Evolutionary conservation across 2,888 invertebrate species (phyloP), one percentile per base, ranked within the genome.

Genomic region (Urechis unicinctus): DNA sequence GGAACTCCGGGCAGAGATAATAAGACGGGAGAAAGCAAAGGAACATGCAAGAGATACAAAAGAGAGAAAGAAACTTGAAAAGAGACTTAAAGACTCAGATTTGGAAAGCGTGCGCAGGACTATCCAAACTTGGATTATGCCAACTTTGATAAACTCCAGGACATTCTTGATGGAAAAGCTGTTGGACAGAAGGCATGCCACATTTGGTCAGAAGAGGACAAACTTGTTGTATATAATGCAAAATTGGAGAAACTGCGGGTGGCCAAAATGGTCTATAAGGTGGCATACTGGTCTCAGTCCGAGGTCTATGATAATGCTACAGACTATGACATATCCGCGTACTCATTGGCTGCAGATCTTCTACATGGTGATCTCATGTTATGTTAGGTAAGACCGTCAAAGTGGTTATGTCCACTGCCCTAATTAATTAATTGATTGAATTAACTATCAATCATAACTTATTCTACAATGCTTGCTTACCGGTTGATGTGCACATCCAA

Each of bases 101-200:
- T 25, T 54, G 31, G 44, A 50, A 9, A 42, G 6, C 2, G 22
- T 29, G 17, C 44, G 22, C 9, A 13, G 36, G 51, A 56, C n/a
- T 53, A 47, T 29, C 56, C 56, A 4, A 42, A 56, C 17, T 25
- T 53, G 36, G 53, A 36, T n/a, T 21, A 53, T 0, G n/a, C 13
- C n/a, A 46, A 21, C 5, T 9, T 6, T 13, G 50, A 56, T 22
- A 29, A 44, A 22, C 17, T 44, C 9, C 21, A 31, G 22, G 59
- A 45, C 4, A 50, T 57, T 48, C 42, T 58, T n/a, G 45, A 51
- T 5, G 54, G 57, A n/a, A 47, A 21, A 22, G 49, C 46, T 22
- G 57, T 59, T 22, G 59, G 59, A 2, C 29, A 52, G 9, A 31
- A 29, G 24, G 55, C 55, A 4, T 50, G 54, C 28, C 59, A 59